Percentiles rank a stretch among this genome's conserved stretches.
These are phyloP conservation scores for Leptopilina syphax DNA, from an alignment of 2,888 invertebrate species.

Conservation along the genomic window DNA sequence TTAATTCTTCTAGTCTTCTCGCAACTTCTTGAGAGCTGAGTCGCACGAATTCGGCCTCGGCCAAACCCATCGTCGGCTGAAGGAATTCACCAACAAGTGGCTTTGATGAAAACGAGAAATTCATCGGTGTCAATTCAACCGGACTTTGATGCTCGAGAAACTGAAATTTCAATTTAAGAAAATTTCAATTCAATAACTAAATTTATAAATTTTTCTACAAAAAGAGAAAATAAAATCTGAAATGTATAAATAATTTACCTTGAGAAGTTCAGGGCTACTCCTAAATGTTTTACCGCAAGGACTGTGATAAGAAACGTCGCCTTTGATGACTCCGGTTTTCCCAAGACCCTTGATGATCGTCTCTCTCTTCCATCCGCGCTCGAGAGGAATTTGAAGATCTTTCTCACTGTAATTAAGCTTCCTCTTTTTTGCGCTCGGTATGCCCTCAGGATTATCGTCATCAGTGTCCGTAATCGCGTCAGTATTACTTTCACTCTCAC, in stretches of 20 bases:
- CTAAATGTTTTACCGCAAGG: conserved; percentile 83
- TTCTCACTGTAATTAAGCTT: conserved; percentile 73
- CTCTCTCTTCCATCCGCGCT: conserved; percentile 92
- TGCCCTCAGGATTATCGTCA: conserved; percentile 74
- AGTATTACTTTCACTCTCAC: conserved; percentile 75
- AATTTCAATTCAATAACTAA: not conserved
- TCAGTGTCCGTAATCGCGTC: conserved; percentile 74
- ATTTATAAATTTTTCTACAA: not conserved
- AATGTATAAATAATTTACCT: conserved; percentile 69
- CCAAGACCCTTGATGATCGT: conserved; percentile 93
- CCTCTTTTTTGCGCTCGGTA: conserved; percentile 72
- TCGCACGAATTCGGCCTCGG: conserved; percentile 85
- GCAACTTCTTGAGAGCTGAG: conserved; percentile 90
- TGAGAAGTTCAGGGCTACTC: conserved; percentile 80
- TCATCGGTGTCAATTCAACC: conserved; percentile 86
- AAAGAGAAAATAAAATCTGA: not conserved
- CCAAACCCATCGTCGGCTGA: conserved; percentile 81
- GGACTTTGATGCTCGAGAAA: conserved; percentile 74
- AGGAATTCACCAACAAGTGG: conserved; percentile 94
- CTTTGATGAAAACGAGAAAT: conserved; percentile 95
- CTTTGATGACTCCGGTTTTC: conserved; percentile 90
- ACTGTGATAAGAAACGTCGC: conserved; percentile 94
- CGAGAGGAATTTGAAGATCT: conserved; percentile 72
- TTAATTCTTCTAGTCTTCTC: conserved; percentile 81
- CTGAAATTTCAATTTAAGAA: conserved; percentile 56